phyloP scores from a whole-genome alignment of 37 sponge, comb jelly and placozoan genomes.

The Agelas oroides region DNA sequence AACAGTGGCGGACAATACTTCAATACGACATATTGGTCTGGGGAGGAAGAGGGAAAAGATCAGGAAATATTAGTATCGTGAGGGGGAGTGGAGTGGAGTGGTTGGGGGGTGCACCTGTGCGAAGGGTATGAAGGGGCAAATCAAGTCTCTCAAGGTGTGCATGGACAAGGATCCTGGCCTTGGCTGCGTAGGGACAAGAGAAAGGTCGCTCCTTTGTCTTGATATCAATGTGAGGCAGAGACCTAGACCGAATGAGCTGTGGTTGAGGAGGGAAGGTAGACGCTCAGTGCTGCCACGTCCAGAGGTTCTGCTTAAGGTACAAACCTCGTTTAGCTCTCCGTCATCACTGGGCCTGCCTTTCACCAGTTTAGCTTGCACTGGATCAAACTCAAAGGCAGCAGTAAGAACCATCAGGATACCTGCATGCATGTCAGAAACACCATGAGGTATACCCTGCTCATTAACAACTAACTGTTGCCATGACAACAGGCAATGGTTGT shows the following conservation, averaged over 20 bases:
- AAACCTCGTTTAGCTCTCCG: slow-evolving; percentile 51
- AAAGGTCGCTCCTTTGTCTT: slow-evolving; percentile 68
- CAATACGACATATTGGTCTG: slow-evolving; percentile 66
- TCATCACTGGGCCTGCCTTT: slow-evolving; percentile 45
- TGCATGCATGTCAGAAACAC: not conserved
- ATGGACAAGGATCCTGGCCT: slow-evolving; percentile 77
- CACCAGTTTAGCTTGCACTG: slow-evolving; percentile 1
- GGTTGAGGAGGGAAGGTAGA: not conserved
- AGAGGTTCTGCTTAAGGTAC: too few species aligned
- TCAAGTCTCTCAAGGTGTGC: slow-evolving; percentile 71
- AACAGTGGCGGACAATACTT: slow-evolving; percentile 70
- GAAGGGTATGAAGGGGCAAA: slow-evolving; percentile 24
- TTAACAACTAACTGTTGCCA: too few species aligned
- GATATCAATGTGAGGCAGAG: slow-evolving; percentile 54
- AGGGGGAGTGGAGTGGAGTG: slow-evolving; percentile 8
- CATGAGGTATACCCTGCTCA: too few species aligned
- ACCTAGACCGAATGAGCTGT: slow-evolving; percentile 18
- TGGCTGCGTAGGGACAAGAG: slow-evolving; percentile 57
- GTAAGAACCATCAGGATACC: slow-evolving; percentile 49
- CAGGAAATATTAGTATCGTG: not conserved
- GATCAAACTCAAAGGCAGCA: slow-evolving; percentile 67
- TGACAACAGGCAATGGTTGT: too few species aligned
- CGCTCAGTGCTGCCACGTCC: too few species aligned
- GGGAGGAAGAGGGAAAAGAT: not conserved
- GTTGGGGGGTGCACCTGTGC: slow-evolving; percentile 23